Evolutionary conservation across 2,113 vertebrate species (phyloP).

Genomic region (Brachypteracias leptosomus): DNA sequence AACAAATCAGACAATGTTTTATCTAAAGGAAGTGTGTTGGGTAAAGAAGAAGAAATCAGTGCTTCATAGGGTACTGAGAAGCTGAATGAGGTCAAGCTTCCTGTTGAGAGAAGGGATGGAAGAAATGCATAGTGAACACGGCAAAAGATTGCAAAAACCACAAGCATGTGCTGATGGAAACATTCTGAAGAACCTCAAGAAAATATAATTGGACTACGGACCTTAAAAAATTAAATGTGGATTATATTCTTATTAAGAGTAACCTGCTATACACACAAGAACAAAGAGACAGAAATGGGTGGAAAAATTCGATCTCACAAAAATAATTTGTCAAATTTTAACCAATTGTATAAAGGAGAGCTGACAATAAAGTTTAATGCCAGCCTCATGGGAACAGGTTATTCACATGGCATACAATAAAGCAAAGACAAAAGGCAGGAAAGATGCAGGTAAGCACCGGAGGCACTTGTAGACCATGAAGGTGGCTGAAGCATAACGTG

Average conservation of each 20-base stretch:
- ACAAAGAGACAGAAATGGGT: background rate
- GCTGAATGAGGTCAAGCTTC: background rate
- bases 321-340: background rate
- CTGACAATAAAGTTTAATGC: background rate
- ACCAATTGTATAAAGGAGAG: background rate
- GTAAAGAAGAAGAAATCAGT: background rate
- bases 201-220: background rate
- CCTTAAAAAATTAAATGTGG: background rate
- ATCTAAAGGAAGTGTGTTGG: background rate
- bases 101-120: background rate
- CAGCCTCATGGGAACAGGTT: background rate
- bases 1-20: background rate
- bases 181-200: background rate
- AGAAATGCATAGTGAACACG: background rate
- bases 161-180: background rate
- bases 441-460: background rate
- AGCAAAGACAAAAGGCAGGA: background rate
- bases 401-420: background rate
- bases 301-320: background rate
- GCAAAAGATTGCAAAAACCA: background rate
- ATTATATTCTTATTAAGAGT: background rate
- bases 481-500: background rate
- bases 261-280: background rate
- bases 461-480: background rate
- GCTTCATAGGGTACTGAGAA: background rate